Evolutionary conservation across 2,888 invertebrate genomes (phyloP), one percentile per base, ranked within the genome.

Genomic region (Drosophila helvetica): DNA sequence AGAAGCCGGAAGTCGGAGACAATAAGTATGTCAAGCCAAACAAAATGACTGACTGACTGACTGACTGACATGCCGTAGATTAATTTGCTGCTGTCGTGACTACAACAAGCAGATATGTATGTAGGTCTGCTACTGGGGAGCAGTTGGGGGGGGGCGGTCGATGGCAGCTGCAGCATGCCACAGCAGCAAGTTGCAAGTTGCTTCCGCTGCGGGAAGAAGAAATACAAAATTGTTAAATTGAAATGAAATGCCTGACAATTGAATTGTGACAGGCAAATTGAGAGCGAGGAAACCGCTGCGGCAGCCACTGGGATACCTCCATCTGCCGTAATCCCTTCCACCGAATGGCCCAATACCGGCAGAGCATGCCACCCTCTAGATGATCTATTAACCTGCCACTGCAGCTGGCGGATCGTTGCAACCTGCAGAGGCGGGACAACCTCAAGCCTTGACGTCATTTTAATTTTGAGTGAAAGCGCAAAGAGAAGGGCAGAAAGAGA

Each of bases 171-270:
- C 48, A 57, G 51, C 65, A 73, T 22, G 22, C 22, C 5, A 50
- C 70, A 69, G 53, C 63, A 43, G 27, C 27, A 70, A 64, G 53
- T 55, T 54, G 50, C 54, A 54, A 22, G 42, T 30, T 18, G 56
- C 57, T 68, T 60, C 60, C 72, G 56, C 12, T 53, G 69, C 52
- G 51, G 59, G 68, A 56, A 10, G 18, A 60, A 38, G 10, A 68
- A 60, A 77, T 78, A 74, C 63, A 56, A 82, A 86, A 86, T 84
- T 75, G 80, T 80, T 75, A 80, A 86, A 86, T 81, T 84, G 85
- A 86, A 84, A 78, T 84, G 80, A 84, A 84, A 86, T 84, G 85
- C 61, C 71, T 71, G 82, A 82, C 87, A 84, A 84, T 84, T 84
- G 81, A 84, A 84, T 84, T 84, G 85, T 62, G 71, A 60, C 65